phyloP scores from a whole-genome alignment of 2,113 vertebrate genomes.

The Centrocercus urophasianus region DNA sequence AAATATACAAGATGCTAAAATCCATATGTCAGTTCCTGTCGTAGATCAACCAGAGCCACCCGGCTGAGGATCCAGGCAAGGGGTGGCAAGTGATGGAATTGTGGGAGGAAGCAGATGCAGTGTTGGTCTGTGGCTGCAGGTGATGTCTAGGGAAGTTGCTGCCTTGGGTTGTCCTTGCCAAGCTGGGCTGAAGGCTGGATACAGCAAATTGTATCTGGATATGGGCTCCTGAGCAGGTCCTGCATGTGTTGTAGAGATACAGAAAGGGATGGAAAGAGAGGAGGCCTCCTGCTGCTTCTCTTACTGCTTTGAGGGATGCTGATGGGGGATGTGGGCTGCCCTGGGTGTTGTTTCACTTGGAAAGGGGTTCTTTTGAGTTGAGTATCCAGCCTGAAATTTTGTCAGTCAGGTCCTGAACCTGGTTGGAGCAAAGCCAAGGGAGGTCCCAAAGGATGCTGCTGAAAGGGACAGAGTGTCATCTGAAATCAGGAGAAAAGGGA shows the following conservation, averaged over 20 bases:
- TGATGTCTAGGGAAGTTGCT: neutral
- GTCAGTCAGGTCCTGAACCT: neutral
- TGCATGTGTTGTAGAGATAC: neutral
- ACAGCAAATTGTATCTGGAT: neutral
- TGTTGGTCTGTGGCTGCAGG: neutral
- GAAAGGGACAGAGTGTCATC: fast-evolving
- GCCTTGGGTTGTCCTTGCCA: neutral
- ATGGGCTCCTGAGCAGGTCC: neutral
- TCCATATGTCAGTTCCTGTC: neutral
- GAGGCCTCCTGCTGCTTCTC: neutral
- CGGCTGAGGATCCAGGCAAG: neutral
- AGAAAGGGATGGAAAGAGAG: neutral
- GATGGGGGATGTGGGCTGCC: neutral
- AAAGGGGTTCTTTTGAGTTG: neutral
- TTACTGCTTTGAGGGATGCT: fast-evolving
- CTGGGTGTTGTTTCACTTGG: neutral
- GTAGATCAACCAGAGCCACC: neutral
- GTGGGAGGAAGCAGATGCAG: neutral
- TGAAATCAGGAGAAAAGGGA: neutral
- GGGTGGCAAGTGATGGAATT: fast-evolving
- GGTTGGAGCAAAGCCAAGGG: neutral
- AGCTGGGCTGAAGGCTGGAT: neutral
- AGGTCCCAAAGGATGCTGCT: fast-evolving
- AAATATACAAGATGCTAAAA: neutral
- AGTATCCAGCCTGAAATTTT: neutral